Base-by-base conservation (phyloP, 2,797 vertebrate species). In the Sebastes diaconus region DNA sequence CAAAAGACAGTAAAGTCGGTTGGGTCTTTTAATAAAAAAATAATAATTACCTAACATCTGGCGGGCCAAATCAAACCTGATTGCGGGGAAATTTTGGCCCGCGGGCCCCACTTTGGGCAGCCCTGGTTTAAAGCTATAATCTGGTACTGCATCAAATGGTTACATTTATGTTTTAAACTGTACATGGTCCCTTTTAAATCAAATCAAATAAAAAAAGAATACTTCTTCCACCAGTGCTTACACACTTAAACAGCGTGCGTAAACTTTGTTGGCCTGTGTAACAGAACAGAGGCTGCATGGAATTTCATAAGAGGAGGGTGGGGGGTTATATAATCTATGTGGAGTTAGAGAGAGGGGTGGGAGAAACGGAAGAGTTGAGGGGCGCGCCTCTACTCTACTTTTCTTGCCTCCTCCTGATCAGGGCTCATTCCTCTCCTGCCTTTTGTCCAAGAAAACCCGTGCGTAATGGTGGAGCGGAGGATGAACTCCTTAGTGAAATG, bases 401-500 rank as follows among this genome's bases (percentile, higher is more conserved):
- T 20, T 6, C 14, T 0, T 5, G 16, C 36, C 4, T 4, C 1
- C 11, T 9, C 7, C 10, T 10, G 0, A 12, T 12, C 52, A 39
- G 16, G 13, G 18, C 60, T 22, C 66, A 68, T 9, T 81, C 63
- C 22, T 61, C 68, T 52, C 24, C 13, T 55, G 29, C 39, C 30
- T 39, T 30, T 7, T 24, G 46, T 66, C n/a, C 46, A 13, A 13
- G 29, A 39, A 13, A 11, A 25, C 1, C 18, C 14, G 66, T 16
- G 81, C 75, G 76, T 68, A 36, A 90, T 80, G 57, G 79, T 73
- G 58, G 73, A 88, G 9, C 8, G 3, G 24, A 93, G 27, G 20
- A 92, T 93, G 92, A 92, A 91, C 78, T 82, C 94, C 6, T 11
- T 87, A 0, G 52, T 82, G 7, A 94, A 93, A 75, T 94, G 92